A percentile compares a stretch with the other conserved stretches of the same genome.
Conservation (phyloP, 2,797 vertebrate species). For the Cyclopterus lumpus region DNA sequence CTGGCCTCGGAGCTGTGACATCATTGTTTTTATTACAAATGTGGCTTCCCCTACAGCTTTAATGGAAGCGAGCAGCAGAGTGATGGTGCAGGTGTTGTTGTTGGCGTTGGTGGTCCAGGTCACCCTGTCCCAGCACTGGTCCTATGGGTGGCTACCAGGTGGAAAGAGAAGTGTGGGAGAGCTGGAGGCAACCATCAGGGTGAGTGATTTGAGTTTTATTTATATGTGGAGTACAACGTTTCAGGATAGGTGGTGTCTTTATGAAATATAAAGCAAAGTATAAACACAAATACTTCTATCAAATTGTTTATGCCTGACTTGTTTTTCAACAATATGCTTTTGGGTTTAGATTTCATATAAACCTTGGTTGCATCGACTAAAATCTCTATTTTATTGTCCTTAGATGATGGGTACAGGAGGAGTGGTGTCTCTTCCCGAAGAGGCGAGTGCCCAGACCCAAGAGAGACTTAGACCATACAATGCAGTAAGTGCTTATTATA, state of each 20-base stretch:
- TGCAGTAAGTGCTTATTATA: constrained; percentile 80
- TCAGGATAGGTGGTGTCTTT: constrained; percentile 38
- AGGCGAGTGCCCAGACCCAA: constrained; percentile 77
- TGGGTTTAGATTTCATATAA: constrained; percentile 26
- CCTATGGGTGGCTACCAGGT: constrained; percentile 86
- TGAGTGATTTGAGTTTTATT: constrained; percentile 54
- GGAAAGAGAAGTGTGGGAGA: constrained; percentile 84
- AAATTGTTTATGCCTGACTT: constrained; percentile 10
- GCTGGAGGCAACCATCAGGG: constrained; percentile 83
- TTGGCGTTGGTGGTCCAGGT: constrained; percentile 81
- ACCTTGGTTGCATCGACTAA: constrained; percentile 37
- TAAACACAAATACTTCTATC: constrained; percentile 10
- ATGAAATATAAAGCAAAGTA: constrained; percentile 33
- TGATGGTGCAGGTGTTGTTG: constrained; percentile 79
- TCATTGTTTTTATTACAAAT: constrained; percentile 57
- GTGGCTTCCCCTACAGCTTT: constrained; percentile 68
- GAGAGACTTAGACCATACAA: constrained; percentile 79
- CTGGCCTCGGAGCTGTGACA: constrained; percentile 44
- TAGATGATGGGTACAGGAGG: constrained; percentile 84
- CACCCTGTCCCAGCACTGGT: constrained; percentile 84
- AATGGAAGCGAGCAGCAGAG: constrained; percentile 79
- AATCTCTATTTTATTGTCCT: constrained; percentile 58
- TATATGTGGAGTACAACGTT: constrained; percentile 25
- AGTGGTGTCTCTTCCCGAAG: constrained; percentile 78
- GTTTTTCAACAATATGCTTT: constrained; percentile 10